phyloP scores from a whole-genome alignment of 2,797 vertebrate genomes.

The Danionella dracula region DNA sequence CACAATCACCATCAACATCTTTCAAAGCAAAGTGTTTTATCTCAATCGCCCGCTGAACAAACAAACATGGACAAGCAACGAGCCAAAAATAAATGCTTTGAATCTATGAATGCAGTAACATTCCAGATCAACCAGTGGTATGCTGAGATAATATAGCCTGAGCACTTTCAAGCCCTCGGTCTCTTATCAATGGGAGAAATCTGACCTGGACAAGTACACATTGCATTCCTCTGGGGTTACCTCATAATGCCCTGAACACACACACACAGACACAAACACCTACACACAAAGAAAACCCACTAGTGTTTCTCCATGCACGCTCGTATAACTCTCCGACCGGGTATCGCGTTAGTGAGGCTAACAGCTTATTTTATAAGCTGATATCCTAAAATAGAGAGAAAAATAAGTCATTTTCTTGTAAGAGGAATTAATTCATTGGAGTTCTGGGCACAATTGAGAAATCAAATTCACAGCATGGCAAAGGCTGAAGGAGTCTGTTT shows the following conservation, averaged over 20 bases:
- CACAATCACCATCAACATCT: neutral
- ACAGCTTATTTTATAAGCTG: neutral
- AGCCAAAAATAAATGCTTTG: neutral
- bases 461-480: neutral
- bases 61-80: too few relatives aligned
- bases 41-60: too few relatives aligned
- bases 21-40: too few relatives aligned
- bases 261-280: slow-evolving; percentile 20
- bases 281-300: slow-evolving; percentile 11
- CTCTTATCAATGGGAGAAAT: slow-evolving; percentile 32
- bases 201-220: slow-evolving; percentile 36
- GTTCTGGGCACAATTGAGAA: slow-evolving; percentile 1
- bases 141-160: neutral
- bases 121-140: neutral
- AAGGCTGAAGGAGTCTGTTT: neutral
- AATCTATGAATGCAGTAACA: neutral
- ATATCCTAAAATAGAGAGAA: neutral
- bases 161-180: slow-evolving; percentile 18
- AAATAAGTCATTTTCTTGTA: slow-evolving; percentile 1
- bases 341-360: slow-evolving; percentile 1
- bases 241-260: slow-evolving; percentile 30
- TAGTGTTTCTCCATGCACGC: slow-evolving; percentile 28
- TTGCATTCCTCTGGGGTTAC: slow-evolving; percentile 33
- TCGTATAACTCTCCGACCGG: slow-evolving; percentile 12
- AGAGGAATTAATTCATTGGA: neutral